Evolutionary conservation across 2,888 invertebrate genomes (phyloP).

Genomic region (Macrosoma leucophasiata): DNA sequence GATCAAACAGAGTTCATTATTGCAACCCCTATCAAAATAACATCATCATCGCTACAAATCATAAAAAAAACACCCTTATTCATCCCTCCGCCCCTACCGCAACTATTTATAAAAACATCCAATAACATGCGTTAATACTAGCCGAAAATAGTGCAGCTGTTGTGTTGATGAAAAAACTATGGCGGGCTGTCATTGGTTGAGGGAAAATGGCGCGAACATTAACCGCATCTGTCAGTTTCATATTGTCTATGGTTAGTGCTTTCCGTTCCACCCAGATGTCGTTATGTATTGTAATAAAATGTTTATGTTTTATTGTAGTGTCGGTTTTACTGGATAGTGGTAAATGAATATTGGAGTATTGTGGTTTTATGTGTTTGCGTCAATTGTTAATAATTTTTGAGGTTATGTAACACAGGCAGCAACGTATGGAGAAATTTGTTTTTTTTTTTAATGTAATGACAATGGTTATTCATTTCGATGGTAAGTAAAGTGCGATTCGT

Average conservation of each 20-base stretch:
- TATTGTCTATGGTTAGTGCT: constrained; percentile 47
- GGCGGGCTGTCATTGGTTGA: constrained; percentile 47
- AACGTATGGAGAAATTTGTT: constrained; percentile 9
- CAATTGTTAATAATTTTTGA: too few species aligned
- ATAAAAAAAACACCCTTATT: constrained; percentile 36
- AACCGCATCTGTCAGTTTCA: constrained; percentile 59
- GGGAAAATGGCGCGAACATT: constrained; percentile 52
- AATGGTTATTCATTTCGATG: too few species aligned
- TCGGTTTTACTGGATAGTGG: too few species aligned
- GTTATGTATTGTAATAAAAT: constrained; percentile 15
- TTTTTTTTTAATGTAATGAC: too few species aligned
- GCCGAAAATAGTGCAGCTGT: constrained; percentile 57
- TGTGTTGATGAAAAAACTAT: constrained; percentile 48
- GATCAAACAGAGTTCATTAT: constrained; percentile 28
- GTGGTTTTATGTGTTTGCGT: too few species aligned
- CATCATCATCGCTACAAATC: constrained; percentile 32
- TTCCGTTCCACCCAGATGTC: constrained; percentile 15
- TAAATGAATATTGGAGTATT: too few species aligned
- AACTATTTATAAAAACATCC: constrained; percentile 58
- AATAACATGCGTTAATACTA: constrained; percentile 60
- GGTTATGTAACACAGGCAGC: too few species aligned
- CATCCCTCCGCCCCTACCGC: constrained; percentile 29
- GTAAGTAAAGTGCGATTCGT: too few species aligned
- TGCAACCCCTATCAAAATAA: constrained; percentile 34
- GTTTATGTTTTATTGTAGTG: constrained; percentile 1